phyloP scores from a whole-genome alignment of 2,797 vertebrate species.

The Sebastes steindachneri region DNA sequence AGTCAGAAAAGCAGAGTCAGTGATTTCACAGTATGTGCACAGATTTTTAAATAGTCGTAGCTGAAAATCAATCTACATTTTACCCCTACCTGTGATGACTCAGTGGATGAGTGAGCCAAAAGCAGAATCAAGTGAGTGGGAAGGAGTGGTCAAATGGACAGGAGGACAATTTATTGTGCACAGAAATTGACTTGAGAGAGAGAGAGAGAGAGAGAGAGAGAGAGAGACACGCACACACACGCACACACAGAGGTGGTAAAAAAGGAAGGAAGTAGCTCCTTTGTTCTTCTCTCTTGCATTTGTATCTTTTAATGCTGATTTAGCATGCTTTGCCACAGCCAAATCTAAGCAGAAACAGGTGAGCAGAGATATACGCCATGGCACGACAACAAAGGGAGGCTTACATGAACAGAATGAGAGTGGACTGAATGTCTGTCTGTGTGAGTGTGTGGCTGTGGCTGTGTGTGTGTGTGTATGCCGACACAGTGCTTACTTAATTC shows the following conservation, averaged over 20 bases:
- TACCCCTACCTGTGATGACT: conserved; percentile 37
- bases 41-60: conserved; percentile 46
- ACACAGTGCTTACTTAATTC: conserved; percentile 3
- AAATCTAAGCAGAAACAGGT: conserved; percentile 78
- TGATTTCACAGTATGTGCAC: conserved; percentile 33
- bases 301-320: conserved; percentile 70
- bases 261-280: conserved; percentile 20
- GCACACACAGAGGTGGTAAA: conserved; percentile 4
- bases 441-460: neutral
- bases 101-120: conserved; percentile 40
- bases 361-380: conserved; percentile 47
- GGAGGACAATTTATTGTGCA: conserved; percentile 30
- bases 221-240: neutral
- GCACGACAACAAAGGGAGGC: conserved; percentile 50
- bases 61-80: conserved; percentile 43
- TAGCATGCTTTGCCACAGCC: conserved; percentile 50
- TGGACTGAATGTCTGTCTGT: neutral
- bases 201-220: neutral
- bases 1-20: conserved; percentile 1
- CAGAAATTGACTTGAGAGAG: conserved; percentile 16
- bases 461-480: neutral
- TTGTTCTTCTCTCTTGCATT: conserved; percentile 31
- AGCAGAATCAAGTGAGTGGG: conserved; percentile 36
- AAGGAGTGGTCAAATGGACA: conserved; percentile 26
- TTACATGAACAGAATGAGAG: neutral